Conservation (phyloP, 2,113 vertebrate species). For the Lonchura striata region DNA sequence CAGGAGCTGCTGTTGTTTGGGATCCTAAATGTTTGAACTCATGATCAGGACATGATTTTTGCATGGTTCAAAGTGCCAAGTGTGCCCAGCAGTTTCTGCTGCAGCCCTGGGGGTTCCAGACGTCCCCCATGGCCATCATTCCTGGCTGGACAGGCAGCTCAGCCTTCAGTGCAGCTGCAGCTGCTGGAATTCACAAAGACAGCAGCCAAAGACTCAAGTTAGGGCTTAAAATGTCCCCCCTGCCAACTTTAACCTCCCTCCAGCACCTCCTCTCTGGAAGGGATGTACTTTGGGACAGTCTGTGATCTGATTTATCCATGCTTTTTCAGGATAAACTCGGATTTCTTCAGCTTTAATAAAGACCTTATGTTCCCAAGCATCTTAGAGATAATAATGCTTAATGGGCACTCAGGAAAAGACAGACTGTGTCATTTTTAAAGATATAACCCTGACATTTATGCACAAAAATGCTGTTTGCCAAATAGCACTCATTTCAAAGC, state of each 20-base stretch:
- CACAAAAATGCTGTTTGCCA: neutral
- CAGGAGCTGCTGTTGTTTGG: neutral
- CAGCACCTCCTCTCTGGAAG: neutral
- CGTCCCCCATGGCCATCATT: neutral
- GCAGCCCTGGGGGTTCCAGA: neutral
- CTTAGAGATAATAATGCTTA: slow-evolving; percentile 56
- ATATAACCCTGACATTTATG: neutral
- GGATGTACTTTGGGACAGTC: neutral
- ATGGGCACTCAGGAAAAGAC: slow-evolving; percentile 13
- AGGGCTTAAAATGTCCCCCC: neutral
- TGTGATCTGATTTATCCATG: slow-evolving; percentile 39
- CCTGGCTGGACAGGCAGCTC: neutral
- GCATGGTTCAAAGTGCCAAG: neutral
- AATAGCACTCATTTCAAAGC: neutral
- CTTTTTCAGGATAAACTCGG: slow-evolving; percentile 57
- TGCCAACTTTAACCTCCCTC: neutral
- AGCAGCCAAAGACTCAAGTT: neutral
- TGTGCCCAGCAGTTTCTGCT: neutral
- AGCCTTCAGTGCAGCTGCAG: neutral
- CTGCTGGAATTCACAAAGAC: neutral
- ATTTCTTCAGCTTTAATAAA: slow-evolving; percentile 65
- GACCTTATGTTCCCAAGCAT: slow-evolving; percentile 58
- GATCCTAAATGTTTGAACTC: neutral
- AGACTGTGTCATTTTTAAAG: neutral
- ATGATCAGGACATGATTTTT: neutral